A percentile compares a stretch with the other conserved stretches of the same genome.
Conservation (phyloP, 2,113 vertebrate genomes). For the Paradisaea rubra region DNA sequence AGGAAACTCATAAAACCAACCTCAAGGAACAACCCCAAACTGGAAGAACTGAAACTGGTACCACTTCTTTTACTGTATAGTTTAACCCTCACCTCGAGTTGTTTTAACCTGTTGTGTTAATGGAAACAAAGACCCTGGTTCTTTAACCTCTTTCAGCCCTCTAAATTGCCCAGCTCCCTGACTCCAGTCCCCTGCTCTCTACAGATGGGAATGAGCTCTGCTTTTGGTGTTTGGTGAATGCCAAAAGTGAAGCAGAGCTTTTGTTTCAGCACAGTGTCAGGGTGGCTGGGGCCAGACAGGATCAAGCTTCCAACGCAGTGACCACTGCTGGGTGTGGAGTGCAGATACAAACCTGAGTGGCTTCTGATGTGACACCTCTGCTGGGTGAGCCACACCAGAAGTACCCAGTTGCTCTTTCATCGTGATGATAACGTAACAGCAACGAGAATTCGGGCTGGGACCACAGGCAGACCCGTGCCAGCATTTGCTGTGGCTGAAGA, state of each 20-base stretch:
- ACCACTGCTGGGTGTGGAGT: not conserved
- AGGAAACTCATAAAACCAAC: conserved; percentile 76
- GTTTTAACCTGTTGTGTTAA: not conserved
- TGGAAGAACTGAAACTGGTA: conserved; percentile 83
- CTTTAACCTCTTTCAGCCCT: not conserved
- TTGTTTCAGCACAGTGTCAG: not conserved
- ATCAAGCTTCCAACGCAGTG: not conserved
- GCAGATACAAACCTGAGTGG: not conserved
- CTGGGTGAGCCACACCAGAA: not conserved
- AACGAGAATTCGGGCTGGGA: fast-evolving
- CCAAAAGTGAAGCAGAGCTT: not conserved
- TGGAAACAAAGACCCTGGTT: not conserved
- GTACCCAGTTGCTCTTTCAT: not conserved
- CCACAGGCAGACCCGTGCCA: not conserved
- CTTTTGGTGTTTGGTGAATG: not conserved
- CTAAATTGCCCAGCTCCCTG: not conserved
- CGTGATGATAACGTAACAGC: not conserved
- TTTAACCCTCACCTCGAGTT: not conserved
- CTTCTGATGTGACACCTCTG: not conserved
- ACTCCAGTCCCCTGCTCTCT: not conserved
- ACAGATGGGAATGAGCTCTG: not conserved
- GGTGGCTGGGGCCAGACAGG: not conserved
- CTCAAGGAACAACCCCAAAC: conserved; percentile 71
- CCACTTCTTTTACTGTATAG: not conserved
- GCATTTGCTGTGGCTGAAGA: not conserved